These are phyloP conservation scores for Hemibagrus wyckioides DNA, from an alignment of 2,113 vertebrate genomes.

Conservation along the genomic window DNA sequence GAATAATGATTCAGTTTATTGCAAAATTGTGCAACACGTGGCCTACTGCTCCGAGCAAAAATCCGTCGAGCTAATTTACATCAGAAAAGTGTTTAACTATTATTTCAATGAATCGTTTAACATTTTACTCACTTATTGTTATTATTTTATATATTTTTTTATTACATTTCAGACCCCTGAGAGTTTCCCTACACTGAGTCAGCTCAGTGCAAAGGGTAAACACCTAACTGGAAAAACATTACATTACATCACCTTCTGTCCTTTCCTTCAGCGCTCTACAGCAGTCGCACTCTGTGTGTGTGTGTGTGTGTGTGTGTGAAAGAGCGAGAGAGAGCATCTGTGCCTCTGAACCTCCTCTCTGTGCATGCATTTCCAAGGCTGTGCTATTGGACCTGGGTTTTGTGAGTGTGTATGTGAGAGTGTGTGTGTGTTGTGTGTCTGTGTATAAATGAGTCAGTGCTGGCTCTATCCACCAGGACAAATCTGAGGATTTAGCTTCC, in stretches of 20 bases:
- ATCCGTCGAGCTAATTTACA: no score
- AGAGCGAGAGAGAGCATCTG: neutral
- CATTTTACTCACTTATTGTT: neutral
- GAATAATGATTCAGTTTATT: neutral
- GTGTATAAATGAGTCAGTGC: slow-evolving; percentile 41
- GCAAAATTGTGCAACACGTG: neutral
- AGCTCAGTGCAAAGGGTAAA: slow-evolving; percentile 36
- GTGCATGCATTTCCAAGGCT: slow-evolving; percentile 28
- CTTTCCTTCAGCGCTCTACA: slow-evolving; percentile 14
- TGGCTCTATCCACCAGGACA: slow-evolving; percentile 51
- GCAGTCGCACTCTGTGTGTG: neutral
- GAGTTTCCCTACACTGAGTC: neutral
- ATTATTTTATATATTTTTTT: no score
- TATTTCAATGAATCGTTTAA: neutral
- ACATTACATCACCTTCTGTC: slow-evolving; percentile 16
- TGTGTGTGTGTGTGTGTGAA: slow-evolving; percentile 2
- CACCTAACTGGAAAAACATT: slow-evolving; percentile 16
- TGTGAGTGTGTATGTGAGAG: slow-evolving; percentile 9
- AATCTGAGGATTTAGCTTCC: slow-evolving; percentile 54
- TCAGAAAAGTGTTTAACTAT: neutral
- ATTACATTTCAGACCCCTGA: neutral
- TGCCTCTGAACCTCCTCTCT: neutral
- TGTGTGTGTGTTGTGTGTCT: neutral
- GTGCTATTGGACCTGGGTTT: slow-evolving; percentile 5
- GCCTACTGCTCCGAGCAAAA: neutral